These are phyloP conservation scores for Brachionus sp. DNA, from an alignment of 1,140 invertebrate species.

Conservation along the genomic window DNA sequence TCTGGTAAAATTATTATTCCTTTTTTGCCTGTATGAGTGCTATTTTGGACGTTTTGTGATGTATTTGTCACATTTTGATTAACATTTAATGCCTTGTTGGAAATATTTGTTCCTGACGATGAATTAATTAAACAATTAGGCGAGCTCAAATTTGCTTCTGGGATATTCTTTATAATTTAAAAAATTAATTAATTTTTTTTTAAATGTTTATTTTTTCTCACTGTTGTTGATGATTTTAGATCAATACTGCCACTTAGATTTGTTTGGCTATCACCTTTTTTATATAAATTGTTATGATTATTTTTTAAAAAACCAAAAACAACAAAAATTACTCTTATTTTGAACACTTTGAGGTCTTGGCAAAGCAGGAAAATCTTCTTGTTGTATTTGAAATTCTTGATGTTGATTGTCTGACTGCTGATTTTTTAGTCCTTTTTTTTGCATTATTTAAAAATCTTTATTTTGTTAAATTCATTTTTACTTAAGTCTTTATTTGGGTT, in stretches of 20 bases:
- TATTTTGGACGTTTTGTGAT: slow-evolving; percentile 16
- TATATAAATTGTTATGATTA: background rate
- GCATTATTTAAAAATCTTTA: background rate
- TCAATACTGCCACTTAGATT: background rate
- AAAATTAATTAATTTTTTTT: background rate
- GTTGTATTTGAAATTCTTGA: slow-evolving; percentile 89
- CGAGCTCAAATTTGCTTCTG: background rate
- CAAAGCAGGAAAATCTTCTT: slow-evolving; percentile 96
- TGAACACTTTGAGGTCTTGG: slow-evolving; percentile 65
- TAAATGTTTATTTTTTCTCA: background rate
- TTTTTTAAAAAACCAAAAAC: background rate
- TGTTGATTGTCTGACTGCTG: slow-evolving; percentile 50
- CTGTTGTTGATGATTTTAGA: slow-evolving; percentile 42
- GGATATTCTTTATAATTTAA: background rate
- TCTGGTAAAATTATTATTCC: slow-evolving; percentile 36
- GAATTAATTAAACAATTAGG: background rate
- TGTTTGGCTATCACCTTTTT: slow-evolving; percentile 22
- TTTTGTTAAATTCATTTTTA: background rate
- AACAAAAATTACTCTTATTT: slow-evolving; percentile 1
- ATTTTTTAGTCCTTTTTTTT: background rate
- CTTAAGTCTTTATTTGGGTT: slow-evolving; percentile 39
- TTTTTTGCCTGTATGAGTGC: background rate
- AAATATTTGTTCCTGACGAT: background rate
- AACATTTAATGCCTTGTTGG: background rate
- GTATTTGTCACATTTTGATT: slow-evolving; percentile 22